A percentile compares a stretch with the other conserved stretches of the same genome.
phyloP scores from a whole-genome alignment of 2,797 vertebrate species.

The Malacoctenus gilli region DNA sequence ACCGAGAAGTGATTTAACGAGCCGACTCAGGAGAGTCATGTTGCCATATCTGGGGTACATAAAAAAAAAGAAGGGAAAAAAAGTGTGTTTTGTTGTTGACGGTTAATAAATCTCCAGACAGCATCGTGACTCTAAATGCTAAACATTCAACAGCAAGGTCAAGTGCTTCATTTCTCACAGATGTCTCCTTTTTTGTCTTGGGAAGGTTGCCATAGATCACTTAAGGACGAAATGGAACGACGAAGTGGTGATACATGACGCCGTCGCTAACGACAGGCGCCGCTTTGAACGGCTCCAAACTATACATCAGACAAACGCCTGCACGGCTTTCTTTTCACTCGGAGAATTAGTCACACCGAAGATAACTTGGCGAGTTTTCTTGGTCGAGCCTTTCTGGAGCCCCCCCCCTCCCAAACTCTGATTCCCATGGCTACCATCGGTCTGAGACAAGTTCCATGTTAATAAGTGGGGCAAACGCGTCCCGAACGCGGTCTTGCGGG shows the following conservation, averaged over 20 bases:
- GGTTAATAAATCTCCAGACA: conserved; percentile 64
- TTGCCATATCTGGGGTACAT: conserved; percentile 33
- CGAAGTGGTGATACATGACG: conserved; percentile 27
- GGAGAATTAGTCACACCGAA: no score
- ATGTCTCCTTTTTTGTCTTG: conserved; percentile 60
- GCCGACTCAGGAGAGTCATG: conserved; percentile 14
- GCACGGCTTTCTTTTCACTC: no score
- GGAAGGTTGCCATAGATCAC: conserved; percentile 60
- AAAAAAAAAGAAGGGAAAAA: conserved; percentile 3
- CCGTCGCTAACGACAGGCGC: conserved; percentile 26
- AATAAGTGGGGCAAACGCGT: conserved; percentile 46
- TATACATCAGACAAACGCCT: not conserved
- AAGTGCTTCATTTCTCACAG: conserved; percentile 59
- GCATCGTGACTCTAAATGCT: conserved; percentile 52
- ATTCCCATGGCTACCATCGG: conserved; percentile 68
- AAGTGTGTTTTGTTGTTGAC: conserved; percentile 31
- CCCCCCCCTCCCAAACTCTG: conserved; percentile 62
- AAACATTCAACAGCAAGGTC: conserved; percentile 62
- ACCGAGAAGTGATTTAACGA: not conserved
- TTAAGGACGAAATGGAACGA: no score
- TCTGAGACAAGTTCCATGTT: conserved; percentile 36
- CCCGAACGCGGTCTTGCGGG: conserved; percentile 29
- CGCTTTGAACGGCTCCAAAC: not conserved
- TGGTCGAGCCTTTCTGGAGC: conserved; percentile 65
- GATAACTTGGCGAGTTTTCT: no score